phyloP scores from a whole-genome alignment of 37 sponge, comb jelly and placozoan genomes.

The Spongilla lacustris region DNA sequence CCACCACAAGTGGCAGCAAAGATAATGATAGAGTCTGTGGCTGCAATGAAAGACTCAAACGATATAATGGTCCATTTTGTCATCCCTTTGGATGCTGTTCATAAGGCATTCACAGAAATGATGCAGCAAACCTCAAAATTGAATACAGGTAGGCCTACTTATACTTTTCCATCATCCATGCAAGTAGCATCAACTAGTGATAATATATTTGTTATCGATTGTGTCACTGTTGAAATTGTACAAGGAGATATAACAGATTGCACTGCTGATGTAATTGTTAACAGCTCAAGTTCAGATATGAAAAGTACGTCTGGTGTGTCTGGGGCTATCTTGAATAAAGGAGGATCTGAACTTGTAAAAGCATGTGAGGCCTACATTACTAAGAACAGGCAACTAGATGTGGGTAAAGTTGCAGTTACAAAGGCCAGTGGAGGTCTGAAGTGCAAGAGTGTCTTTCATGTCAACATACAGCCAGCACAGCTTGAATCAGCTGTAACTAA shows the following conservation, averaged over 20 bases:
- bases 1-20: slow-evolving; percentile 46
- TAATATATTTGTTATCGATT: not conserved
- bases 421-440: slow-evolving; percentile 49
- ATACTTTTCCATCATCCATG: not conserved
- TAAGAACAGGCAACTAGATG: not conserved
- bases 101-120: not conserved
- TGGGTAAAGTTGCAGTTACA: slow-evolving; percentile 50
- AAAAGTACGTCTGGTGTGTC: slow-evolving; percentile 46
- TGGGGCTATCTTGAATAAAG: slow-evolving; percentile 61
- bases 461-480: not conserved
- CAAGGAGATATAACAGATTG: slow-evolving; percentile 64
- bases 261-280: slow-evolving; percentile 54
- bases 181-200: not conserved
- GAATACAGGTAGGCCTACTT: no score
- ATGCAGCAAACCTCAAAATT: no score
- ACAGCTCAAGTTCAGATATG: slow-evolving; percentile 41
- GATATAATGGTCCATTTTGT: slow-evolving; percentile 28
- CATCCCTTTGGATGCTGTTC: slow-evolving; percentile 45
- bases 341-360: slow-evolving; percentile 42
- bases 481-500: slow-evolving; percentile 17
- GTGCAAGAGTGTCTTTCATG: slow-evolving; percentile 53
- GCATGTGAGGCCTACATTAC: slow-evolving; percentile 26
- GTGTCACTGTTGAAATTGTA: slow-evolving; percentile 27
- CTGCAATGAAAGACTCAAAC: not conserved
- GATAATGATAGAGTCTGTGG: slow-evolving; percentile 24